Base-by-base conservation (phyloP, 2,888 invertebrate genomes). In the Drosophila paranaensis region DNA sequence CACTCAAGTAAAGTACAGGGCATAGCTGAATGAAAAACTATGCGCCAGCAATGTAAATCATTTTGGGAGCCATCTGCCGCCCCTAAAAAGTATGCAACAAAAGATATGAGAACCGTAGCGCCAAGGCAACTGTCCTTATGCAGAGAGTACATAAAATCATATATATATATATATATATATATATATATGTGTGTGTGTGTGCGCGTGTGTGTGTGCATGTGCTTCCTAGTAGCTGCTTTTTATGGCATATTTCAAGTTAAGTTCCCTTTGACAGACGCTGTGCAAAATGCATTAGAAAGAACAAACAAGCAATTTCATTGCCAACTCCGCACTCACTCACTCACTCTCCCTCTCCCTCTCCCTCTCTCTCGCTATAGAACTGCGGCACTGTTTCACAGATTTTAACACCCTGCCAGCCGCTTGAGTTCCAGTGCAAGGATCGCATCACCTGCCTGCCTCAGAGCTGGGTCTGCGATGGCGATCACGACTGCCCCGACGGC, bases 401-500 rank as follows among this genome's bases (percentile, higher is more conserved):
- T 8, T 91, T 94, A 45, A 95, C 95, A 2, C 95, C 95, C 25
- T 97, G 97, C 91, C 93, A 95, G 74, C 92, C 94, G 2, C 94
- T 94, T 45, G 97, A 97, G 90, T 97, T 95, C 91, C 95, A 96
- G 88, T 97, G 97, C 91, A 95, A 94, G 45, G 97, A 97, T 92
- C 95, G 95, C 48, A 94, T 97, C 82, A 96, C 96, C 1, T 97
- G 97, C 91, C 95, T 97, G 45, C 96, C 96, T 90, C 95, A 94
- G 70, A 95, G 94, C 30, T 97, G 97, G 97, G 94, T 97, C 13
- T 97, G 97, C 90, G 97, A 97, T 86, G 97, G 97, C 2, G 96
- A 96, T 81, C 94, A 94, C 51, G 97, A 97, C 91, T 98, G 97
- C 88, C 95, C 96, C 0, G 96, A 96, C 88, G 97, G 96, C 37